Conservation (phyloP, 1,140 invertebrate genomes). For the Drosophila ananassae region DNA sequence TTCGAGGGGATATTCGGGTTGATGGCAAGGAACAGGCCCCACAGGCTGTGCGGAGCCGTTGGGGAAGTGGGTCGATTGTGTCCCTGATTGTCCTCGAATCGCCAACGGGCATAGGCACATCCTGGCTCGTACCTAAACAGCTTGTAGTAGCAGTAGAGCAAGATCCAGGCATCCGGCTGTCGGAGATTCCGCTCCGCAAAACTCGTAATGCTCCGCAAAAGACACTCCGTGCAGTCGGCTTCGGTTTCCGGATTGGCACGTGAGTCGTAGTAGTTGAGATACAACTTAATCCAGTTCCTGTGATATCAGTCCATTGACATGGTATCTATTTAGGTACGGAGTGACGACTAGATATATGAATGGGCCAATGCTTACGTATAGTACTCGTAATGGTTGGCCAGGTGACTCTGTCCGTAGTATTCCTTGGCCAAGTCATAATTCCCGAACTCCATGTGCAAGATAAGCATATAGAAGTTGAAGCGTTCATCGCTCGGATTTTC, state of each 20-base stretch:
- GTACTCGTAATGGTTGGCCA: constrained; percentile 33
- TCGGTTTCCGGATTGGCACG: constrained; percentile 41
- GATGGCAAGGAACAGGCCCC: constrained; percentile 29
- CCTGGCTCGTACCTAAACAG: constrained; percentile 57
- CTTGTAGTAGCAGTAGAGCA: constrained; percentile 64
- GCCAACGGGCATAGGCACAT: constrained; percentile 53
- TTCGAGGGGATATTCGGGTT: constrained; percentile 2
- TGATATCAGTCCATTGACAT: background rate
- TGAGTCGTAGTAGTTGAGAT: constrained; percentile 46
- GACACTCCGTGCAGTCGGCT: constrained; percentile 57
- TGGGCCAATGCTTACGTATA: constrained; percentile 39
- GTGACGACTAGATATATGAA: constrained; percentile 11
- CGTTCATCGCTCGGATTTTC: constrained; percentile 11
- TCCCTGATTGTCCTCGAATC: constrained; percentile 20
- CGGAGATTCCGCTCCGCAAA: constrained; percentile 19
- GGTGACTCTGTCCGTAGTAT: constrained; percentile 11
- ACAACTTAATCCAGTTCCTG: constrained; percentile 62
- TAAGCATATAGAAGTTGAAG: constrained; percentile 46
- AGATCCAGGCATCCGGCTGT: constrained; percentile 56
- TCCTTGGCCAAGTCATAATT: constrained; percentile 35
- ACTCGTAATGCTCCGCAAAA: constrained; percentile 33
- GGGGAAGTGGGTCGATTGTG: background rate
- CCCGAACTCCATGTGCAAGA: constrained; percentile 45
- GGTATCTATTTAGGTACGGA: background rate
- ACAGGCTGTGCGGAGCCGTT: constrained; percentile 29